phyloP scores from a whole-genome alignment of 2,888 invertebrate species.

The Drosophila koepferae region DNA sequence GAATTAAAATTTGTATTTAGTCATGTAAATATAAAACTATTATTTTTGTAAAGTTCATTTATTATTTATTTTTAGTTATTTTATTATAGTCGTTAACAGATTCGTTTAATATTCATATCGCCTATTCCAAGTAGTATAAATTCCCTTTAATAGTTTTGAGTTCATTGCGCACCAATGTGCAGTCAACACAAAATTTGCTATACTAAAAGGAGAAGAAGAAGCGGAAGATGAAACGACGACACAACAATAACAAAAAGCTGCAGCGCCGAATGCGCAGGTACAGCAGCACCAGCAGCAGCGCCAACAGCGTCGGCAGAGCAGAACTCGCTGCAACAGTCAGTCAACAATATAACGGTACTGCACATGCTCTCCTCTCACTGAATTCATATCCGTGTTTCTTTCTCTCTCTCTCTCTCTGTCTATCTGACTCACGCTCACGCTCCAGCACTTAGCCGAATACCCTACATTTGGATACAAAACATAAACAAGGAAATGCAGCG shows the following conservation, averaged over 20 bases:
- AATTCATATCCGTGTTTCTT: slow-evolving; percentile 27
- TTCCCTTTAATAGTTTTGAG: neutral
- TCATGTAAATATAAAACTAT: too few species aligned
- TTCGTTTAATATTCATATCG: too few species aligned
- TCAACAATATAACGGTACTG: slow-evolving; percentile 47
- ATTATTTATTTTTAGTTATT: too few species aligned
- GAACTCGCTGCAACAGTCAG: slow-evolving; percentile 52
- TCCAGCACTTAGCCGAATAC: slow-evolving; percentile 68
- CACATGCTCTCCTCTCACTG: slow-evolving; percentile 32
- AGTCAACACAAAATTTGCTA: slow-evolving; percentile 18
- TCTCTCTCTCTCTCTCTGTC: slow-evolving; percentile 4
- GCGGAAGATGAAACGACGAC: slow-evolving; percentile 30
- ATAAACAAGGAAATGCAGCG: slow-evolving; percentile 79
- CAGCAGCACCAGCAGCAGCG: slow-evolving; percentile 38
- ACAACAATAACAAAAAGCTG: slow-evolving; percentile 56
- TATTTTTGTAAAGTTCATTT: too few species aligned
- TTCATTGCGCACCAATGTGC: slow-evolving; percentile 22
- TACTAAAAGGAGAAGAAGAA: slow-evolving; percentile 26
- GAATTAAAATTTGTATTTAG: too few species aligned
- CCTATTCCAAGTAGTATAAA: too few species aligned
- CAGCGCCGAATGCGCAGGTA: slow-evolving; percentile 69
- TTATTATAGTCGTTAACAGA: too few species aligned
- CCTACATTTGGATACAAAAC: slow-evolving; percentile 72
- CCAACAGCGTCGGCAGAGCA: slow-evolving; percentile 22
- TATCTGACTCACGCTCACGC: slow-evolving; percentile 3